A percentile compares a stretch with the other conserved stretches of the same genome.
Conservation (phyloP, 2,888 invertebrate species). For the Lumbricus terrestris region DNA sequence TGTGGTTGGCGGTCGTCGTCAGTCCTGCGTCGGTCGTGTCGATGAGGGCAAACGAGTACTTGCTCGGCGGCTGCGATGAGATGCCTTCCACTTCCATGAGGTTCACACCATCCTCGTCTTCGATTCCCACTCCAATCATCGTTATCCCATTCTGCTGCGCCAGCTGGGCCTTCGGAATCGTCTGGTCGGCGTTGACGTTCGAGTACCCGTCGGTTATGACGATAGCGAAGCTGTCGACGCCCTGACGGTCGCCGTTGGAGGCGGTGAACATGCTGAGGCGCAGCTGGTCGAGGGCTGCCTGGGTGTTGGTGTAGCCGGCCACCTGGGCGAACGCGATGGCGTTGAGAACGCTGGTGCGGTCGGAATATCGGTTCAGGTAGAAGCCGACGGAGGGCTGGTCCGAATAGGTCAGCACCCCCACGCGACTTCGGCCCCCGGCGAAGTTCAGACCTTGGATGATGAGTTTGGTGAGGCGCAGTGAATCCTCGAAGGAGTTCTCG, state of each 20-base stretch:
- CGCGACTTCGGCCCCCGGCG: conserved; percentile 35
- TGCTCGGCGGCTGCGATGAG: conserved; percentile 31
- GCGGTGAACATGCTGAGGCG: conserved; percentile 34
- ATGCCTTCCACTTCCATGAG: conserved; percentile 32
- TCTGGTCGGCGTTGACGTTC: conserved; percentile 47
- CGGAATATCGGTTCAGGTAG: conserved; percentile 46
- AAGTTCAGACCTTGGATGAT: conserved; percentile 38
- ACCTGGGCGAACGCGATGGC: conserved; percentile 50
- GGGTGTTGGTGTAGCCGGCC: conserved; percentile 51
- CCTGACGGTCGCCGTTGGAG: conserved; percentile 33
- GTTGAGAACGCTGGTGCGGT: conserved; percentile 44
- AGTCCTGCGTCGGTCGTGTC: conserved; percentile 19
- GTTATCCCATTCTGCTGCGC: conserved; percentile 41
- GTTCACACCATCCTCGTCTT: conserved; percentile 30
- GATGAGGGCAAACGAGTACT: conserved; percentile 22
- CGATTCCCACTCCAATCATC: conserved; percentile 46
- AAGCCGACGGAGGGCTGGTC: conserved; percentile 43
- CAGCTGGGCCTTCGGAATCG: conserved; percentile 39
- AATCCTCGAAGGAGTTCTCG: conserved; percentile 34
- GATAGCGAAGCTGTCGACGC: conserved; percentile 36
- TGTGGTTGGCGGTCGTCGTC: conserved; percentile 19
- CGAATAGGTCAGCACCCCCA: conserved; percentile 49
- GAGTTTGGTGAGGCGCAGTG: conserved; percentile 27
- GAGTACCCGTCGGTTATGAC: conserved; percentile 50
- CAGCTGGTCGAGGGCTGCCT: conserved; percentile 42